These are phyloP conservation scores for Callaeas wilsoni DNA, from an alignment of 2,113 vertebrate species.

Conservation along the genomic window DNA sequence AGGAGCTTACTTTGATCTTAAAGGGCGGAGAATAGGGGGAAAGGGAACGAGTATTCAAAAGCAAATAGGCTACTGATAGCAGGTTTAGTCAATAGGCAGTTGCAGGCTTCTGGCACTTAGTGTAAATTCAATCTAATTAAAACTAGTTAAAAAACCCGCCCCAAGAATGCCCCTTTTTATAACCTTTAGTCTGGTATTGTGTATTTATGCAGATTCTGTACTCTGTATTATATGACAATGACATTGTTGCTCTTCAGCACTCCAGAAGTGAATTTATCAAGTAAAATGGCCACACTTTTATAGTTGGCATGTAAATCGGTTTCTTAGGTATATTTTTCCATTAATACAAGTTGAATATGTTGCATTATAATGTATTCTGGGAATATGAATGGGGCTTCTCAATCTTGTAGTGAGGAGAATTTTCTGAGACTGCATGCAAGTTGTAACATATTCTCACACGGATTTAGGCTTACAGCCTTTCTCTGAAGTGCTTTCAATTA, in stretches of 20 bases:
- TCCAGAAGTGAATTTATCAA: not conserved
- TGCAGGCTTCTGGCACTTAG: not conserved
- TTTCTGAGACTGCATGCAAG: not conserved
- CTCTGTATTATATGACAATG: not conserved
- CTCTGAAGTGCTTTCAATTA: not conserved
- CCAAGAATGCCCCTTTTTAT: not conserved
- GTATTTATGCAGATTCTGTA: not conserved
- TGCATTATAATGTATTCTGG: not conserved
- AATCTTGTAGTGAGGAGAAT: not conserved
- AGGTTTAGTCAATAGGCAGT: not conserved
- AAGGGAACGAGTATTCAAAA: not conserved
- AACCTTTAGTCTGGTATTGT: not conserved
- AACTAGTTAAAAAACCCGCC: not conserved
- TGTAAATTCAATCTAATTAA: not conserved
- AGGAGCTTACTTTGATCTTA: not conserved
- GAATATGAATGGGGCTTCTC: not conserved
- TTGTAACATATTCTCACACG: not conserved
- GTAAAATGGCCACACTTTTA: not conserved
- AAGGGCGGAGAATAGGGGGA: accelerated
- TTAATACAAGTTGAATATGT: not conserved
- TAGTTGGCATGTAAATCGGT: not conserved
- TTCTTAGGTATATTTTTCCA: not conserved
- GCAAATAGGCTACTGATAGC: not conserved
- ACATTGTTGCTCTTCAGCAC: not conserved
- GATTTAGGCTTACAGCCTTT: not conserved